phyloP scores from a whole-genome alignment of 92 coral and sea anemone genomes.

The Palythoa heliodiscus region DNA sequence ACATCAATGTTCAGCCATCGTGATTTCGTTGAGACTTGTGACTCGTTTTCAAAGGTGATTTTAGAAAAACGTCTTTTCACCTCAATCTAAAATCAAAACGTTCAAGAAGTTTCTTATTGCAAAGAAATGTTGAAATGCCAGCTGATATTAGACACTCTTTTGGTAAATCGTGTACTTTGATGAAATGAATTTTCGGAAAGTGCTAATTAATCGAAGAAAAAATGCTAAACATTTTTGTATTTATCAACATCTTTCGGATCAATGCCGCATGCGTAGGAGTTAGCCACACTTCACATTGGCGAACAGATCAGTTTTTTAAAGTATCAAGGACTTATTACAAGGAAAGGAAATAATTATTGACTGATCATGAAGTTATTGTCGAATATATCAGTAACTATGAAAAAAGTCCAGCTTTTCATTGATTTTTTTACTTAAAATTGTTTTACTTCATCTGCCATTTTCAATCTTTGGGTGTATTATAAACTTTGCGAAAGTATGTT shows the following conservation, averaged over 20 bases:
- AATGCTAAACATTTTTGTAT: neutral
- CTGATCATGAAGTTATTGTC: neutral
- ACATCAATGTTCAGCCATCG: neutral
- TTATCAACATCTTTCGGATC: neutral
- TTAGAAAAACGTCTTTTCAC: neutral
- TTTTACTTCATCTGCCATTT: neutral
- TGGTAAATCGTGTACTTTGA: neutral
- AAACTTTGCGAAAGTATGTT: neutral
- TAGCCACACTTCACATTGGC: neutral
- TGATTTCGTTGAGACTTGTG: neutral
- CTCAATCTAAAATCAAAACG: neutral
- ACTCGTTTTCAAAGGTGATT: neutral
- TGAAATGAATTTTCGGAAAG: neutral
- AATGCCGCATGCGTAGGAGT: neutral
- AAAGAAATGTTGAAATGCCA: neutral
- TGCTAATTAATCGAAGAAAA: neutral
- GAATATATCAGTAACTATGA: neutral
- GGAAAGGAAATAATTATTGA: neutral
- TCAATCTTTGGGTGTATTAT: neutral
- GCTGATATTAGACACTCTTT: neutral
- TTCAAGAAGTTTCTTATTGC: neutral
- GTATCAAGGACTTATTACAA: neutral
- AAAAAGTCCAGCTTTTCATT: neutral
- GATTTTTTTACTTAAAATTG: neutral
- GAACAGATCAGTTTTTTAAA: neutral